These are phyloP conservation scores for Copidosoma floridanum DNA, from an alignment of 1,140 invertebrate species.

Conservation along the genomic window DNA sequence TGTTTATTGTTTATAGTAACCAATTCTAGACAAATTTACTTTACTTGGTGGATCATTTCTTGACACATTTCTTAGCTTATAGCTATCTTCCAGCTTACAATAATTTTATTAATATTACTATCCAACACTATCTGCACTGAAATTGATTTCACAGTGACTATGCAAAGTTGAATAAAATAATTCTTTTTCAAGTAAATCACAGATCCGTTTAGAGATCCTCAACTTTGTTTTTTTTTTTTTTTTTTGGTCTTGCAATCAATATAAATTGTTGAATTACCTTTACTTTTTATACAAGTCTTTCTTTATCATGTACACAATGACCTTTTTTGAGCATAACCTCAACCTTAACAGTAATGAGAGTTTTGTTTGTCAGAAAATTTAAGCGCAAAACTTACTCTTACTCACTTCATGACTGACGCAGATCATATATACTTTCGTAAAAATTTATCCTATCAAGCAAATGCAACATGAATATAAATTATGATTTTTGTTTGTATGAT, in stretches of 20 bases:
- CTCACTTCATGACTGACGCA: no score
- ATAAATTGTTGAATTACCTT: not conserved
- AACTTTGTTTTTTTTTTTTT: not conserved
- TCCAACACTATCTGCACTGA: not conserved
- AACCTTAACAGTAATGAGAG: not conserved
- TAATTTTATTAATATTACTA: not conserved
- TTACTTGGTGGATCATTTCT: no score
- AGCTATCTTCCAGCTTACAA: no score
- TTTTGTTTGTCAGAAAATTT: no score
- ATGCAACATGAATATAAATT: not conserved
- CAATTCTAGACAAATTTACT: no score
- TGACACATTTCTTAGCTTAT: no score
- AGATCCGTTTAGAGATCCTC: no score
- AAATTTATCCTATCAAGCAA: not conserved
- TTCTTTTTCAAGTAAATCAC: not conserved
- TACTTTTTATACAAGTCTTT: not conserved
- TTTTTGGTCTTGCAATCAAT: not conserved
- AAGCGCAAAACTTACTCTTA: no score
- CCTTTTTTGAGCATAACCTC: not conserved
- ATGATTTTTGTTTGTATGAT: constrained; percentile 1
- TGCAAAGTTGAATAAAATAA: constrained; percentile 47
- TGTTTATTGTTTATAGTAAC: not conserved
- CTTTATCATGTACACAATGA: not conserved
- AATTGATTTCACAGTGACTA: constrained; percentile 40
- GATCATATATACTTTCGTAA: not conserved